phyloP scores from a whole-genome alignment of 2,113 vertebrate species.

The Silurus glanis region DNA sequence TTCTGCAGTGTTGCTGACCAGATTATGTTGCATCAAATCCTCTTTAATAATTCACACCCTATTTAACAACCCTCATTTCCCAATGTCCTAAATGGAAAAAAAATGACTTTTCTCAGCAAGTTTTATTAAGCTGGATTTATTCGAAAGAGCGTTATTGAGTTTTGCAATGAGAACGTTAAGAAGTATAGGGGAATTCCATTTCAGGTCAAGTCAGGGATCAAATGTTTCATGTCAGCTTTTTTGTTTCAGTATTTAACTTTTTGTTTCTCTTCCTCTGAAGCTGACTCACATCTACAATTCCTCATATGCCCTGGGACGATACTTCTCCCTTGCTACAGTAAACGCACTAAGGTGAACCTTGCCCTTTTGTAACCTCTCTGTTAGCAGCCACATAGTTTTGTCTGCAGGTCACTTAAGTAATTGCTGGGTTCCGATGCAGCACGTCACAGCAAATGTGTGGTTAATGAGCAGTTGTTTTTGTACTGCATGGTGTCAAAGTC shows the following conservation, averaged over 20 bases:
- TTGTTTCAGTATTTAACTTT: slow-evolving; percentile 14
- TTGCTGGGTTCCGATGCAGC: neutral
- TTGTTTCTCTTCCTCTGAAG: slow-evolving; percentile 52
- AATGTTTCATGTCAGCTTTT: slow-evolving; percentile 7
- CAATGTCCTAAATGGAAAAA: neutral
- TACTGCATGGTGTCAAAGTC: neutral
- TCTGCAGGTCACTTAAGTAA: neutral
- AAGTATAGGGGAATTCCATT: slow-evolving; percentile 10
- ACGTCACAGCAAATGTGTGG: neutral
- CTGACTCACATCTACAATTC: slow-evolving; percentile 60
- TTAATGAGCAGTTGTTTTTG: neutral
- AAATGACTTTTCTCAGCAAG: neutral
- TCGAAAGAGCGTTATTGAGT: neutral
- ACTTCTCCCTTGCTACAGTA: slow-evolving; percentile 61
- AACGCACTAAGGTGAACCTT: slow-evolving; percentile 58
- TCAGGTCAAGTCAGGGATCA: neutral
- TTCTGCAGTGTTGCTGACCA: neutral
- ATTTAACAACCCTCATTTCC: neutral
- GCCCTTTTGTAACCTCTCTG: neutral
- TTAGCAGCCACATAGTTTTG: neutral
- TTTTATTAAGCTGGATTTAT: neutral
- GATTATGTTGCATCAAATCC: neutral
- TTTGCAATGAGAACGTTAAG: neutral
- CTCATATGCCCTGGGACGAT: slow-evolving; percentile 70
- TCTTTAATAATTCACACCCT: neutral